Evolutionary conservation across 2,113 vertebrate species (phyloP).

Genomic region (Hemicordylus capensis): DNA sequence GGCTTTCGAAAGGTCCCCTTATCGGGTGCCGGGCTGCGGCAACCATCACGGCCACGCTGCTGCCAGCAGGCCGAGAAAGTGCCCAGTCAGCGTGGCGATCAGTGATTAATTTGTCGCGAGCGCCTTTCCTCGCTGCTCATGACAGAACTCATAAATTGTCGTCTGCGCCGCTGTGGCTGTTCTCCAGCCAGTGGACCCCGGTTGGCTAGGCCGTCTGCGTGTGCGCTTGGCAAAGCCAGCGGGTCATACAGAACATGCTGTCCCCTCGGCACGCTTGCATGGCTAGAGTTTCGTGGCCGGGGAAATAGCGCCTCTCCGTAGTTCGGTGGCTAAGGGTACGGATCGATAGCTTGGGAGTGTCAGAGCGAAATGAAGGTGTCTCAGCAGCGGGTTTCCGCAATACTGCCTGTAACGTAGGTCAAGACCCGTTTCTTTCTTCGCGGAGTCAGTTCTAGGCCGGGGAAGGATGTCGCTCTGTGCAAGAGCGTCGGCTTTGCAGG

Average conservation of each 20-base stretch:
- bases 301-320: not conserved
- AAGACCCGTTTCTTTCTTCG: not conserved
- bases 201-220: not conserved
- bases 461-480: too few species aligned
- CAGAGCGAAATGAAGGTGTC: too few species aligned
- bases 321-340: too few species aligned
- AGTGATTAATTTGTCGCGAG: not conserved
- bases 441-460: not conserved
- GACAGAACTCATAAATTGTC: conserved; percentile 7
- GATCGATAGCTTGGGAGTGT: too few species aligned
- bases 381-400: too few species aligned
- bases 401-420: not conserved
- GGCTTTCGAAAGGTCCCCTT: not conserved
- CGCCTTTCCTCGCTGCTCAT: not conserved
- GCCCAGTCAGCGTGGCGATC: not conserved
- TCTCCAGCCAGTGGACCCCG: not conserved
- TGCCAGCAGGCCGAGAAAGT: not conserved
- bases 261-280: too few species aligned
- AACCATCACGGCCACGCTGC: not conserved
- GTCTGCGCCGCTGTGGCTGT: not conserved
- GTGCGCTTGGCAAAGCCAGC: not conserved
- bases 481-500: too few species aligned
- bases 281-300: not conserved
- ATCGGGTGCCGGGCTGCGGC: not conserved
- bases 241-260: too few species aligned